Evolutionary conservation across 2,797 vertebrate genomes (phyloP).

Genomic region (Onychomys leucogaster): DNA sequence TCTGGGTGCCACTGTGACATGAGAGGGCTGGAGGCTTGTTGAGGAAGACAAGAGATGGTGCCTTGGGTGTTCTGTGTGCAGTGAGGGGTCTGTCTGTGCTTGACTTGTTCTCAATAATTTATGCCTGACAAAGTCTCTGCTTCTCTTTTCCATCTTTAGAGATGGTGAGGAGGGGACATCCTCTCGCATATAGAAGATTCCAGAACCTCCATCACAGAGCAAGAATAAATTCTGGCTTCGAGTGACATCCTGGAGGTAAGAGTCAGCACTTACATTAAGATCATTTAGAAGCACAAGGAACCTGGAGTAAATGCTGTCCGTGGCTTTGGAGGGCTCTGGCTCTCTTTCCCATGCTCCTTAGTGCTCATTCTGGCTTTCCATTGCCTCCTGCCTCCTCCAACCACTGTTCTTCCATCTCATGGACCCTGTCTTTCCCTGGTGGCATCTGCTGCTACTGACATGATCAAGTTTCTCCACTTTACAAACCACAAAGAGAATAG

Average conservation of each 20-base stretch:
- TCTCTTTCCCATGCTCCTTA: fast-evolving
- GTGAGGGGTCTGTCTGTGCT: fast-evolving
- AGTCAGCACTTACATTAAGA: fast-evolving
- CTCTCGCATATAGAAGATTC: neutral
- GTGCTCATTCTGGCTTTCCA: neutral
- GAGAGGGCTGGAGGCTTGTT: fast-evolving
- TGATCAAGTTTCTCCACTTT: neutral
- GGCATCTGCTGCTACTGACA: neutral
- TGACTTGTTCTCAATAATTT: neutral
- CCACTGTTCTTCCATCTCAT: fast-evolving
- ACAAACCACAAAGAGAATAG: neutral
- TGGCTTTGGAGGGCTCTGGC: fast-evolving
- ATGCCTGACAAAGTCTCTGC: neutral
- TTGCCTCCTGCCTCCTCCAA: fast-evolving
- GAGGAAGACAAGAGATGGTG: fast-evolving
- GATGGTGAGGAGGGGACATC: neutral
- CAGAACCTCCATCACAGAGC: neutral
- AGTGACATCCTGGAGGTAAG: constrained; percentile 70
- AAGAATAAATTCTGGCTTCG: neutral
- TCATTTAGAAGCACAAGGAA: neutral
- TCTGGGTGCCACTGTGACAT: fast-evolving
- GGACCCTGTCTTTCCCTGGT: fast-evolving
- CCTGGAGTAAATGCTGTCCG: fast-evolving
- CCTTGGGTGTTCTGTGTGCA: too few species aligned
- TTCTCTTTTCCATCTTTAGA: constrained; percentile 29